phyloP scores from a whole-genome alignment of 2,888 invertebrate species.

The Dorcus hopei region DNA sequence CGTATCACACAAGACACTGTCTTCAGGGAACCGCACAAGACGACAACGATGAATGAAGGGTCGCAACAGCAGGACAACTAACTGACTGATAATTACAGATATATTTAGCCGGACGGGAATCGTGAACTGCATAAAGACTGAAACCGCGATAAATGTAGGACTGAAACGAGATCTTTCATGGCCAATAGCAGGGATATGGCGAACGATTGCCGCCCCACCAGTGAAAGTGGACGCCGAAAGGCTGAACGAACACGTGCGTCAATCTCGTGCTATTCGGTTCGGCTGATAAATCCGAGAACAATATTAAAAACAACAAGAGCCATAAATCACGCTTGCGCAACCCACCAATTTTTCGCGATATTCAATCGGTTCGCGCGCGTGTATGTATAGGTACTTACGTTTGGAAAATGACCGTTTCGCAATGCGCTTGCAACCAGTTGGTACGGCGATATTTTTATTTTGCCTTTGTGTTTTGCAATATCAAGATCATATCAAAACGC shows the following conservation, averaged over 20 bases:
- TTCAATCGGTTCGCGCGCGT: too few relatives aligned
- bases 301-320: neutral
- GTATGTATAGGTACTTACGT: too few relatives aligned
- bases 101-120: neutral
- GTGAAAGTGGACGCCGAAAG: slow-evolving; percentile 26
- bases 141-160: slow-evolving; percentile 11
- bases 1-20: too few relatives aligned
- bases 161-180: slow-evolving; percentile 23
- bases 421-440: too few relatives aligned
- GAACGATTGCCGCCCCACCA: slow-evolving; percentile 22
- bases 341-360: neutral
- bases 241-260: neutral
- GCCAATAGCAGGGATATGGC: slow-evolving; percentile 18
- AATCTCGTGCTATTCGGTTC: neutral
- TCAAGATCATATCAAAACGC: too few relatives aligned
- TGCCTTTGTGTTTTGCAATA: too few relatives aligned
- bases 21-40: neutral
- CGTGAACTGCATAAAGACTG: neutral
- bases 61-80: neutral
- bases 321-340: neutral
- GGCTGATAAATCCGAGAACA: neutral
- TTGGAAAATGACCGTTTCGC: too few relatives aligned
- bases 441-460: too few relatives aligned
- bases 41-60: neutral
- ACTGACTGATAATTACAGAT: neutral